phyloP scores from a whole-genome alignment of 2,797 vertebrate genomes.

The Lagocephalus sceleratus region DNA sequence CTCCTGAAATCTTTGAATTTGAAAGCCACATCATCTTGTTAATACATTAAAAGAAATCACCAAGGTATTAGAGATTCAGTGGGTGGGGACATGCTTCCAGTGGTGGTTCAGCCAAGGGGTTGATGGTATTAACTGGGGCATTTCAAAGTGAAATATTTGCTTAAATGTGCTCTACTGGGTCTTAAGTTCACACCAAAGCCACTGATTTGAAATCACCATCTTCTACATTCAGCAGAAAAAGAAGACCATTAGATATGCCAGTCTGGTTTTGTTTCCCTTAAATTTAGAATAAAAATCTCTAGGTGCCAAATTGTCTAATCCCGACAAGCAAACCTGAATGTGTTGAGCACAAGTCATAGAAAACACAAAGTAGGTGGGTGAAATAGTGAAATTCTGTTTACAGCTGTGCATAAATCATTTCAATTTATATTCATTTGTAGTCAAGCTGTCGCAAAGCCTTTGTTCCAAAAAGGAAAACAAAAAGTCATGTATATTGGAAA shows the following conservation, averaged over 20 bases:
- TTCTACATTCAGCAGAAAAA: conserved; percentile 29
- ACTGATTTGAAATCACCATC: conserved; percentile 40
- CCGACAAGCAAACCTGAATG: conserved; percentile 17
- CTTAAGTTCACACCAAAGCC: conserved; percentile 31
- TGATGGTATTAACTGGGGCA: conserved; percentile 40
- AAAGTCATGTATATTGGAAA: conserved; percentile 32
- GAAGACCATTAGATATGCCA: conserved; percentile 38
- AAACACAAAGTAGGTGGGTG: conserved; percentile 17
- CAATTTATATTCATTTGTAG: too few species aligned
- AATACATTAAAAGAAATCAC: conserved; percentile 34
- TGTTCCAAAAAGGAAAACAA: conserved; percentile 54
- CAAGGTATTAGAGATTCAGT: conserved; percentile 24
- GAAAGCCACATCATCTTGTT: conserved; percentile 29
- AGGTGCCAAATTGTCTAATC: not conserved
- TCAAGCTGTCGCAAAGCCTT: conserved; percentile 34
- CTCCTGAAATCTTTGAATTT: conserved; percentile 26
- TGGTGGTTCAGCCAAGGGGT: conserved; percentile 17
- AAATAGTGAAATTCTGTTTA: conserved; percentile 38
- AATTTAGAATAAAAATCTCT: conserved; percentile 12
- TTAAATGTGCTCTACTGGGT: conserved; percentile 20
- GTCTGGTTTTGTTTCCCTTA: conserved; percentile 17
- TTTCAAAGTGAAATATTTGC: conserved; percentile 32
- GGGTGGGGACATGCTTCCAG: conserved; percentile 30
- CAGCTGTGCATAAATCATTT: conserved; percentile 23
- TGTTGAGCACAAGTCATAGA: conserved; percentile 38